Base-by-base conservation (phyloP, 2,797 vertebrate species). In the Echeneis naucrates region DNA sequence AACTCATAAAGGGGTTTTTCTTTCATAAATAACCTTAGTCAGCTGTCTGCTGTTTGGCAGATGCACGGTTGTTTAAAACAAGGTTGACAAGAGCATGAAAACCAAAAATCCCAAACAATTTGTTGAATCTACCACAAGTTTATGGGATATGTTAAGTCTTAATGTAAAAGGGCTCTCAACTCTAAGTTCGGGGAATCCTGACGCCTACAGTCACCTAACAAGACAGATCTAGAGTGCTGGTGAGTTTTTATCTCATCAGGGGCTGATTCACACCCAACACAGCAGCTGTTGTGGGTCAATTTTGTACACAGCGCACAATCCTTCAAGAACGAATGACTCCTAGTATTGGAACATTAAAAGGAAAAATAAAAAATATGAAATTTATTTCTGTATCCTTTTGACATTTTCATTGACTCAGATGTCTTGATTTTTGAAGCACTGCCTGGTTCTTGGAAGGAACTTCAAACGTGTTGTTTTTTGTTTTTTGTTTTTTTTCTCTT, bases 401-500 rank as follows among this genome's bases (percentile, higher is more conserved):
- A 71, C 52, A 78, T 77, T 83, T 61, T 32, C 30, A 8, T 81
- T 60, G 87, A 84, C 84, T 77, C 50, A 9, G 64, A 47, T 53
- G 54, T 83, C 56, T 81, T 42, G 44, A 48, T 78, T 80, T 77
- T 80, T 74, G 87, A 84, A 85, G 72, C 66, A 80, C 47, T 30
- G 59, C 81, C 80, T 82, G 73, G 35, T 81, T 82, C 76, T 82
- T 78, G 72, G 79, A 84, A 75, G 35, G 48, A 35, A 90, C 91
- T 90, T 92, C 87, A 91, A 91, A 90, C 77, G 0, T 19, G 40
- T 42, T 42, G 4, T 40, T 30, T n/a, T n/a, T n/a, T n/a, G n/a
- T n/a, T n/a, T n/a, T n/a, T n/a, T n/a, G n/a, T n/a, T n/a, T 59
- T 52, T 66, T 44, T 47, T 14, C 16, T n/a, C 53, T 58, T 62